Base-by-base conservation (phyloP, 2,113 vertebrate genomes). In the Thoracochromis brauschi region DNA sequence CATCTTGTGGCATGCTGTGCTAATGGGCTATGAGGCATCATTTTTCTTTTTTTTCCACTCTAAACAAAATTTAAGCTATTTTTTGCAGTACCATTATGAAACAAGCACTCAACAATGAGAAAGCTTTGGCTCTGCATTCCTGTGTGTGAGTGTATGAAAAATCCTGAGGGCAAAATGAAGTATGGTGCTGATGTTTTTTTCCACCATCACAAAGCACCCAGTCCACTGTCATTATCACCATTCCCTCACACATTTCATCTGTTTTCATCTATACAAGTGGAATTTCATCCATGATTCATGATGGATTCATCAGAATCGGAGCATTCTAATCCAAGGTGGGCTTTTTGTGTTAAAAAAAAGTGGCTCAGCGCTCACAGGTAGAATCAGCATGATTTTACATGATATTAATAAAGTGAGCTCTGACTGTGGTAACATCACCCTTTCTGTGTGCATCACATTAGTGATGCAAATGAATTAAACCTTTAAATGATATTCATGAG, bases 1-100 rank as follows among this genome's bases (percentile, higher is more conserved):
- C 89, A 87, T 95, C 91, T 91, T 71, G 85, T 93, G 88, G 92
- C 94, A 96, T 95, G 93, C 91, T 91, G 94, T 92, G 88, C 71
- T 93, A 93, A 95, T 94, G 90, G 90, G 33, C 89, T 91, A 84
- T 88, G 80, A 92, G 92, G 84, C 85, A 83, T 92, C 87, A 68
- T 80, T 68, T 81, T 86, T 49, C 54, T 57, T 75, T 38, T 33
- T 57, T 73, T 57, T 73, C 21, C 19, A 33, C 86, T 71, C 51
- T 68, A 45, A 87, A 87, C 24, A 60, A 58, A 21, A 58, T 13
- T 85, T 54, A 57, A 68, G 71, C 75, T 47, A 6, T 90, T 60
- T 88, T 89, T 82, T 93, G 73, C 71, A 58, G 55, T 85, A 81
- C 83, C 85, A 82, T 89, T 88, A 91, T 85, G 81, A 91, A 84